Base-by-base conservation (phyloP, 2,797 vertebrate genomes). In the Rhadinocentrus ornatus region DNA sequence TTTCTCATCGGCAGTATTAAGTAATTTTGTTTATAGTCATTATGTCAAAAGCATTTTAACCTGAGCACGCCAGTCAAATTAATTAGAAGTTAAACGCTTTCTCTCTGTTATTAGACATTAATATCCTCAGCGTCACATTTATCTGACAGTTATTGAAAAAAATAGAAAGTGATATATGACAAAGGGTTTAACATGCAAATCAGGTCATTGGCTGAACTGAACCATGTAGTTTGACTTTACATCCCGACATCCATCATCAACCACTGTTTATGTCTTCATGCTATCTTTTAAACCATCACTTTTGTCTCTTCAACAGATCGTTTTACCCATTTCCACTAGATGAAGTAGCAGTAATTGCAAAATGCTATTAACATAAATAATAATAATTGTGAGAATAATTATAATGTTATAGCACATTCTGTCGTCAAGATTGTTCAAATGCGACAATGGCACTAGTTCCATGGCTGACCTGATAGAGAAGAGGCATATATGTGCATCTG, bases 401-500 rank as follows among this genome's bases (percentile, higher is more conserved):
- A n/a, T 8, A 48, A 13, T 11, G 4, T 12, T 11, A 52, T 26
- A 5, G 6, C 37, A 20, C 9, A 7, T 41, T 27, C 16, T 27
- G 24, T 18, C 29, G 7, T 60, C 37, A 8, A 26, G n/a, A 9
- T 7, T 54, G 7, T 39, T 12, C 2, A 35, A 52, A 8, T 64
- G 4, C 7, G 27, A n/a, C 35, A n/a, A 20, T 3, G 11, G 16
- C n/a, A 57, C 2, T 0, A 54, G 32, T 27, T 37, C 26, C 22
- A 57, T 10, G 10, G 20, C 18, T 34, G 10, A 10, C 9, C 32
- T 41, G 15, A 61, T 29, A 18, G 24, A 44, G 44, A 44, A 29
- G 6, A 46, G 4, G 26, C 10, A 46, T 53, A 44, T 66, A 31
- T 54, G 62, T 37, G 50, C 54, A 60, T 60, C 29, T 56, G 65